Percentiles rank a stretch among this genome's conserved stretches.
These are phyloP conservation scores for Micromys minutus DNA, from an alignment of 2,113 vertebrate species.

Conservation along the genomic window DNA sequence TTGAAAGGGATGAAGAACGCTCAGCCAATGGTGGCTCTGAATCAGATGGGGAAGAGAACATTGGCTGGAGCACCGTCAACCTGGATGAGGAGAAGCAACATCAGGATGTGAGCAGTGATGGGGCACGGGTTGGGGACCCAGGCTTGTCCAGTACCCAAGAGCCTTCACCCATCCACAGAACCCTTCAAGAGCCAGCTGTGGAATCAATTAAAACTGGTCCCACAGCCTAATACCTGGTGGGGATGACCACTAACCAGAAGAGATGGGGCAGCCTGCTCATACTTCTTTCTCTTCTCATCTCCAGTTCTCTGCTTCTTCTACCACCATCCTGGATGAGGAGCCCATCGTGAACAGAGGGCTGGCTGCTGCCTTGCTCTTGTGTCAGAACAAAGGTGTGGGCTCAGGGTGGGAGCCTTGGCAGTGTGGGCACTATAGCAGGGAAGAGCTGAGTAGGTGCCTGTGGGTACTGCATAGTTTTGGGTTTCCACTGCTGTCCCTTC, in stretches of 20 bases:
- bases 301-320: slow-evolving; percentile 90
- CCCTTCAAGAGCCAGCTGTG: rapidly evolving
- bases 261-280: not conserved
- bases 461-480: rapidly evolving
- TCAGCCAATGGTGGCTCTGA: slow-evolving; percentile 88
- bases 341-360: slow-evolving; percentile 94
- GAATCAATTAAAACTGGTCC: rapidly evolving
- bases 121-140: not conserved
- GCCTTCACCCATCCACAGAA: rapidly evolving
- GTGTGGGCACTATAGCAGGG: rapidly evolving
- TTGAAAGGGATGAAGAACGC: slow-evolving; percentile 90
- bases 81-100: slow-evolving; percentile 92
- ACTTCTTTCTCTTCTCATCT: rapidly evolving
- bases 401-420: not conserved
- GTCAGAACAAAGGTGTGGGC: slow-evolving; percentile 91
- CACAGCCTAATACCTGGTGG: rapidly evolving
- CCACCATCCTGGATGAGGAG: slow-evolving; percentile 95
- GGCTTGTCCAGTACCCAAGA: not conserved
- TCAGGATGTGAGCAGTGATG: slow-evolving; percentile 85
- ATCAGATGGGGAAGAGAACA: slow-evolving; percentile 91
- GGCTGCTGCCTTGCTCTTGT: slow-evolving; percentile 89
- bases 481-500: not conserved
- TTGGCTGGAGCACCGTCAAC: slow-evolving; percentile 95
- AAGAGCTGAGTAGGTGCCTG: not conserved
- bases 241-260: not conserved